Evolutionary conservation across 2,113 vertebrate species (phyloP).

Genomic region (Eolophus roseicapilla): DNA sequence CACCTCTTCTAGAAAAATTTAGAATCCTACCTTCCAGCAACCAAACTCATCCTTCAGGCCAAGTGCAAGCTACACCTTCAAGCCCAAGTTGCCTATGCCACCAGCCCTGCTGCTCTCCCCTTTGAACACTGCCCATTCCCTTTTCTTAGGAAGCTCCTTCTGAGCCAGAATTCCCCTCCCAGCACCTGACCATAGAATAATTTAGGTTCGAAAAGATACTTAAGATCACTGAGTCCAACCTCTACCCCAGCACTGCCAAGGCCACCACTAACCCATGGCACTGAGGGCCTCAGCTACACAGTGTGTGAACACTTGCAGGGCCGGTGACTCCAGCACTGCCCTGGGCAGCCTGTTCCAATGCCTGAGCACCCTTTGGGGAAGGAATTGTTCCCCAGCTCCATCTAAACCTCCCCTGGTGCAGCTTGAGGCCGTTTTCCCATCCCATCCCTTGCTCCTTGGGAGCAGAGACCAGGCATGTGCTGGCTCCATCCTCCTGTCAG

Average conservation of each 20-base stretch:
- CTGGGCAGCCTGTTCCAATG: background rate
- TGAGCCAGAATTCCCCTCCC: background rate
- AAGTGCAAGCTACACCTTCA: background rate
- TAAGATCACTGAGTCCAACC: rapidly evolving
- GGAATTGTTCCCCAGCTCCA: no score
- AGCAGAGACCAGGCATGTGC: rapidly evolving
- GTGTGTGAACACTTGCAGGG: background rate
- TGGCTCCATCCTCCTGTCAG: rapidly evolving
- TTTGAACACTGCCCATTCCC: rapidly evolving
- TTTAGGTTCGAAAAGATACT: background rate
- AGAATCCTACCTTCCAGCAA: background rate
- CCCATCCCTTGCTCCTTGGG: background rate
- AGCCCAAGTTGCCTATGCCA: background rate
- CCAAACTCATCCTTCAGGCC: background rate
- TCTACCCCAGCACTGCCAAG: background rate
- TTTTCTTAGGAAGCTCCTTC: background rate
- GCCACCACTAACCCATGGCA: rapidly evolving
- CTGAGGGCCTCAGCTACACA: rapidly evolving
- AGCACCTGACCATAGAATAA: rapidly evolving
- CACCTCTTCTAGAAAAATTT: background rate
- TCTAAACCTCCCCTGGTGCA: rapidly evolving
- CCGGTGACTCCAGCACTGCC: rapidly evolving
- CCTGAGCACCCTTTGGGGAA: background rate
- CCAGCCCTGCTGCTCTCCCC: background rate
- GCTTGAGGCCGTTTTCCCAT: rapidly evolving